Percentiles rank a stretch among this genome's conserved stretches.
Evolutionary conservation across 2,888 invertebrate species (phyloP).

Genomic region (Vannuccia rotundouncinata): DNA sequence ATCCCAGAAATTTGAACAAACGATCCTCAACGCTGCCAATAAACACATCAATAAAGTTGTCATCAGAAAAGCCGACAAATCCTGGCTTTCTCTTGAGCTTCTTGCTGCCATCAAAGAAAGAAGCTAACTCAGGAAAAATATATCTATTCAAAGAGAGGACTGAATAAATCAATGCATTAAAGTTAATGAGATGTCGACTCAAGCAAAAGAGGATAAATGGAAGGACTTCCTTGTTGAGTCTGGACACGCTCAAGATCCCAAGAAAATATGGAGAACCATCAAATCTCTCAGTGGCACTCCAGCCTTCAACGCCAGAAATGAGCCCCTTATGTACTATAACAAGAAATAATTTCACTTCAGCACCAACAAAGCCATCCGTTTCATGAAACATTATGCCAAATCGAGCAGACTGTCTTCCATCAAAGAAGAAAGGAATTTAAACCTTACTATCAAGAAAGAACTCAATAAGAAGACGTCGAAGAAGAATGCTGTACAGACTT

Average conservation of each 20-base stretch:
- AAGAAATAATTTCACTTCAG: background rate
- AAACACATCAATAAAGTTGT: background rate
- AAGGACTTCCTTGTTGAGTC: background rate
- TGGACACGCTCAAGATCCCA: background rate
- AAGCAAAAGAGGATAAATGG: background rate
- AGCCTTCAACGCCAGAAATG: background rate
- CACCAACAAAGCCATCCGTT: background rate
- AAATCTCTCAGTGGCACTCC: background rate
- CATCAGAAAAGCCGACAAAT: background rate
- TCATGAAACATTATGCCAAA: background rate
- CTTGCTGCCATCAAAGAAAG: background rate
- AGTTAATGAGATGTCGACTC: background rate
- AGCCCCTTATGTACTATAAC: background rate
- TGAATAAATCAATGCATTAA: background rate
- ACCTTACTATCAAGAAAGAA: background rate
- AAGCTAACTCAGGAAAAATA: background rate
- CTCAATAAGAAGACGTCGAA: background rate
- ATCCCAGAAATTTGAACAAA: background rate
- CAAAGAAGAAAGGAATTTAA: background rate
- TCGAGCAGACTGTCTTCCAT: background rate
- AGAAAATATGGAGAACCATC: background rate
- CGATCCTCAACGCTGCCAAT: background rate
- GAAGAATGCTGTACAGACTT: background rate
- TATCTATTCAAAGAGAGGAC: background rate
- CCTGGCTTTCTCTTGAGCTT: background rate